Base-by-base conservation (phyloP, 2,113 vertebrate genomes). In the Antigone vipio region DNA sequence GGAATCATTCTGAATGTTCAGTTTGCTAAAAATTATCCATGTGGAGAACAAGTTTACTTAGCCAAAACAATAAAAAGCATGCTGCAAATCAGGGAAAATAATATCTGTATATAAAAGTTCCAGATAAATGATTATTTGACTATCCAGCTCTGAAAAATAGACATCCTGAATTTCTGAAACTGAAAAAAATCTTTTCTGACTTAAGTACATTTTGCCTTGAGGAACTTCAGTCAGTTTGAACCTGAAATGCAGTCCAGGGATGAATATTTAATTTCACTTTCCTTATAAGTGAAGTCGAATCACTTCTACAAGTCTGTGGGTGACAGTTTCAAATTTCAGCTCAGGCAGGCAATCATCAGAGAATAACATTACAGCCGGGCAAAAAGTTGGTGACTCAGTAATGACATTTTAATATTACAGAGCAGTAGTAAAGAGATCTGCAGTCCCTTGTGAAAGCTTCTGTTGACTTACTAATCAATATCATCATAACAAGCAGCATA, bases 211-310 rank as follows among this genome's bases (percentile, higher is more conserved):
- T 98, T 98, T 98, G 98, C 98, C 98, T 97, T 97, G 96, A 98
- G 98, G 98, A 98, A 92, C 93, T 96, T 97, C 93, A 97, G 96
- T 97, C 96, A 98, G 93, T 98, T 98, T 98, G 95, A 98, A 98
- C 96, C 98, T 97, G 96, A 98, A 98, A 98, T 98, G 96, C 95
- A 97, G 97, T 94, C 96, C 32, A 77, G 97, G 95, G 95, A 98
- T 98, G 97, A 98, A 98, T 98, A 98, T 98, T 98, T 98, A 98
- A 98, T 98, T 98, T 98, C 85, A 97, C 97, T 98, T 98, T 97
- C 96, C 95, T 97, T 98, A 84, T 97, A 98, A 98, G 95, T 97
- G 97, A 97, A 98, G 97, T 98, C 87, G 86, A 98, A 98, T 98
- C 97, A 97, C 95, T 98, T 98, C 97, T 95, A 63, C 95, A 95